A percentile compares a stretch with the other conserved stretches of the same genome.
phyloP scores from a whole-genome alignment of 2,797 vertebrate species.

The Pteronotus mesoamericanus region DNA sequence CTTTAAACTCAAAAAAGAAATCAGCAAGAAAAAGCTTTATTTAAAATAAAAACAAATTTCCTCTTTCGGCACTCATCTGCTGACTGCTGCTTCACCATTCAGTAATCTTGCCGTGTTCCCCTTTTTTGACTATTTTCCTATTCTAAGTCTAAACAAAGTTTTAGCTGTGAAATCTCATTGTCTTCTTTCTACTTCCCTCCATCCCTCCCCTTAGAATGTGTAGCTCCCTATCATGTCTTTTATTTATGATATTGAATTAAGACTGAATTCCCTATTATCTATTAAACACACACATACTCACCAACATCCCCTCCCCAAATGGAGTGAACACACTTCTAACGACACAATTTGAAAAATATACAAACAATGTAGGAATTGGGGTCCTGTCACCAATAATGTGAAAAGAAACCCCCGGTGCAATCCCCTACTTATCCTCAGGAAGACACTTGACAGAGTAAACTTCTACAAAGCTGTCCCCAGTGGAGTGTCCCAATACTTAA shows the following conservation, averaged over 20 bases:
- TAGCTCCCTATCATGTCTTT: not conserved
- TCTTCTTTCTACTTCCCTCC: not conserved
- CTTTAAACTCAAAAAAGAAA: not conserved
- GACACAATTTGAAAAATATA: not conserved
- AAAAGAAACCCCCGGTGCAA: not conserved
- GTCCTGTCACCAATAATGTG: not conserved
- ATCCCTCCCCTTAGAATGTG: not conserved
- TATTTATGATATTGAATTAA: not conserved
- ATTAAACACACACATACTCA: not conserved
- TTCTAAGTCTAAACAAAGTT: not conserved
- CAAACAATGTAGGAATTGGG: not conserved
- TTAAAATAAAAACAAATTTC: slow-evolving; percentile 15
- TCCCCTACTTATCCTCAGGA: not conserved
- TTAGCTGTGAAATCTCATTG: not conserved
- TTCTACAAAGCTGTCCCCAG: not conserved
- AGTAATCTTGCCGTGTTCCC: not conserved
- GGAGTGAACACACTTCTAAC: not conserved
- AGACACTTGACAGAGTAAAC: not conserved
- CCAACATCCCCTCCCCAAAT: not conserved
- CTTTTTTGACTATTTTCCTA: slow-evolving; percentile 10
- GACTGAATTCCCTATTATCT: not conserved
- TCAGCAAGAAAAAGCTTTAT: not conserved
- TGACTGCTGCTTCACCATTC: slow-evolving; percentile 39
- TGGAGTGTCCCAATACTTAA: not conserved
- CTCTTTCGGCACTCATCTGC: slow-evolving; percentile 63